These are phyloP conservation scores for Apogon hyalosoma DNA, from an alignment of 2,797 vertebrate species.

Conservation along the genomic window DNA sequence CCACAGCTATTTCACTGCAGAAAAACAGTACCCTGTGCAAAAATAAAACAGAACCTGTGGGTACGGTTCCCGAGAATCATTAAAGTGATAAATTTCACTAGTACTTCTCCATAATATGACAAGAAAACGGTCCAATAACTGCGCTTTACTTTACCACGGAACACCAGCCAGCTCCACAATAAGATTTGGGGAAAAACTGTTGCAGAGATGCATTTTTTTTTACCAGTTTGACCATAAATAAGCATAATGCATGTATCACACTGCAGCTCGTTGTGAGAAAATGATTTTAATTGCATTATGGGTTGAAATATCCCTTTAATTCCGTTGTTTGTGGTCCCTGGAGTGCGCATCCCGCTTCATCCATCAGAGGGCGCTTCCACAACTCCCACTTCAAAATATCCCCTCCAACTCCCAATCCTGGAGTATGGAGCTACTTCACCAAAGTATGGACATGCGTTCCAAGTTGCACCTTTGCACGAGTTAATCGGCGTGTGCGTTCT, in stretches of 20 bases:
- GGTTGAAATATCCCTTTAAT: constrained; percentile 30
- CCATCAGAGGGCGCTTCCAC: constrained; percentile 65
- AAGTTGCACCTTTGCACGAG: constrained; percentile 10
- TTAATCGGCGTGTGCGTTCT: constrained; percentile 33
- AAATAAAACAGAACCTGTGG: too few relatives aligned
- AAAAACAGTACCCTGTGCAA: too few relatives aligned
- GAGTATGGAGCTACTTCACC: constrained; percentile 45
- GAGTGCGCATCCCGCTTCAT: not conserved
- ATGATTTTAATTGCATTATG: not conserved
- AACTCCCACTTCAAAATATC: constrained; percentile 15
- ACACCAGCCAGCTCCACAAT: not conserved
- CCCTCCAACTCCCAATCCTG: constrained; percentile 48
- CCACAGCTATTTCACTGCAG: too few relatives aligned
- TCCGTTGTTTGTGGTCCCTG: constrained; percentile 6
- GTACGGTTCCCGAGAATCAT: too few relatives aligned
- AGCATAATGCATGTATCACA: not conserved
- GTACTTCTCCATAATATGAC: too few relatives aligned
- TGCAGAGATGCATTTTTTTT: too few relatives aligned
- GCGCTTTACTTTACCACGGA: too few relatives aligned
- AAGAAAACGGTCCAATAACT: too few relatives aligned
- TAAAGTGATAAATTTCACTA: too few relatives aligned
- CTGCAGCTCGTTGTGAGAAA: not conserved
- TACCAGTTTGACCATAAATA: not conserved
- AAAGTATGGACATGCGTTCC: constrained; percentile 31
- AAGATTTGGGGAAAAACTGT: too few relatives aligned